Evolutionary conservation across 2,888 invertebrate species (phyloP), one percentile per base, ranked within the genome.

Genomic region (Cryptophagus acutangulus): DNA sequence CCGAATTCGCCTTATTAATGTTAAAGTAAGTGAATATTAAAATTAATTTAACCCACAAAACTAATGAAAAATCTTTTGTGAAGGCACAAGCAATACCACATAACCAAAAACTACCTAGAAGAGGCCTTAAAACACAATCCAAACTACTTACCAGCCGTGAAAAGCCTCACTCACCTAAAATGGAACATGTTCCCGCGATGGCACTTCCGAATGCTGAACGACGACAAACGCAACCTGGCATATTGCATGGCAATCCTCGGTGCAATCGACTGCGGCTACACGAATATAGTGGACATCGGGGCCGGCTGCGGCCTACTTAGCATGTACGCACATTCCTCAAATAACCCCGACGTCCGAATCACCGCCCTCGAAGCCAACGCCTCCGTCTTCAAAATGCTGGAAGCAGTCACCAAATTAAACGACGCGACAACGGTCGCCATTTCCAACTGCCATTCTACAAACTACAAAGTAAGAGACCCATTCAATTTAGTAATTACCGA

Each of bases 161-260:
- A 79, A 59, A 82, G 82, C 62, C 67, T 84, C 12, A 78, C 84
- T 59, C 81, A 81, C 46, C 70, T 82, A 1, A 80, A 79, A 55
- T 81, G 82, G 62, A 69, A 79, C 47, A 68, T 84, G 41, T 75
- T 88, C 29, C 83, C 84, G 45, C 70, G 87, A 36, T 89, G 89
- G 88, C 88, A 89, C 65, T 88, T 81, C 64, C 71, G 82, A 41
- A 89, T 89, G 88, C 66, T 89, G 16, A 90, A 89, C 69, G 88
- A 89, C 62, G 71, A 66, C 42, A 62, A 66, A 12, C 72, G 89
- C 29, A 89, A 90, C 67, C 62, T 72, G 40, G 74, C 79, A 1
- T 90, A 81, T 61, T 70, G 71, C 38, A 62, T 68, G 37, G 87
- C 87, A 1, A 81, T 34, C 5, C 5, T 17, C 2, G 4, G 3